These are phyloP conservation scores for Therioaphis trifolii DNA, from an alignment of 2,888 invertebrate genomes.

Conservation along the genomic window DNA sequence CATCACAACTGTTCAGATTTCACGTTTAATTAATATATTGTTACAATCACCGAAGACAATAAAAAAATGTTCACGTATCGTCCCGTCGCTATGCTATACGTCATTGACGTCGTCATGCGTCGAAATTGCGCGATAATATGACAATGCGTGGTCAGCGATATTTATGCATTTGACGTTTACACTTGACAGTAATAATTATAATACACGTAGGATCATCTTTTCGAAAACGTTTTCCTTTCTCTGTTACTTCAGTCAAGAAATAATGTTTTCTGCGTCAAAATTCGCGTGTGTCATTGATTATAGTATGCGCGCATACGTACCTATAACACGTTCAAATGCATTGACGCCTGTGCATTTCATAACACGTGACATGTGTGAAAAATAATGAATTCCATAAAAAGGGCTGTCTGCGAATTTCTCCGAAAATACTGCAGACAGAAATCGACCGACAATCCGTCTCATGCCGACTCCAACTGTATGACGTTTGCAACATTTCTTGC, in stretches of 20 bases:
- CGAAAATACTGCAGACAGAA: neutral
- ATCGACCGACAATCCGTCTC: too few relatives aligned
- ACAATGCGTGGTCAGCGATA: neutral
- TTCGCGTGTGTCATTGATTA: too few relatives aligned
- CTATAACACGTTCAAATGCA: too few relatives aligned
- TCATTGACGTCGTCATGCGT: neutral
- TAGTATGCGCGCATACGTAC: too few relatives aligned
- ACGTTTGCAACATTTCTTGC: too few relatives aligned
- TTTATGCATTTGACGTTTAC: neutral
- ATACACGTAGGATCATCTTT: neutral
- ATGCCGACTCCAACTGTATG: too few relatives aligned
- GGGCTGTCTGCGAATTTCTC: neutral
- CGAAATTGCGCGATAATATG: neutral
- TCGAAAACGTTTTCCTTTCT: neutral
- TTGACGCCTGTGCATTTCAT: neutral
- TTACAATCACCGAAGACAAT: conserved; percentile 23
- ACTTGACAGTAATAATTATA: neutral
- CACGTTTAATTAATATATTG: conserved; percentile 33
- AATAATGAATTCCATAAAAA: conserved; percentile 5
- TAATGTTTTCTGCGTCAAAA: too few relatives aligned
- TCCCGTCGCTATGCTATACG: neutral
- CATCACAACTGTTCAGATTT: conserved; percentile 15
- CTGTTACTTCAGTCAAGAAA: neutral
- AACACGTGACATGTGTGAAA: neutral
- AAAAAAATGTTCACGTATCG: neutral